Base-by-base conservation (phyloP, 2,113 vertebrate species). In the Phalacrocorax carbo region DNA sequence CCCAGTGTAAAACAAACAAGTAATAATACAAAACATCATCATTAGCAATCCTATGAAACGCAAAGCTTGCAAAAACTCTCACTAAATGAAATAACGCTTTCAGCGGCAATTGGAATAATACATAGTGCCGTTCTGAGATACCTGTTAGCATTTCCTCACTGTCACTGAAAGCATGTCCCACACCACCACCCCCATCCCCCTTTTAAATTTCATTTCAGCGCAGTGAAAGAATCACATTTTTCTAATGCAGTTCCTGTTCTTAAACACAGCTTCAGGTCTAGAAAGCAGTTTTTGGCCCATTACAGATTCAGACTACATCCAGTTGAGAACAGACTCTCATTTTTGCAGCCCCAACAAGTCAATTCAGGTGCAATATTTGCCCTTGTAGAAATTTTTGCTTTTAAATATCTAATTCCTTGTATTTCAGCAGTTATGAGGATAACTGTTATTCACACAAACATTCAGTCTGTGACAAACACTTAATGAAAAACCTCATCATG, bases 401-500 rank as follows among this genome's bases (percentile, higher is more conserved):
- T 66, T 34, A 49, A 79, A 68, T 58, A 40, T 48, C 44, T 57
- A 32, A 66, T 78, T 86, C n/a, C 40, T 70, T 57, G 4, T 30
- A 51, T 54, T 60, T 84, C 60, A 65, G n/a, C 38, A 46, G 10
- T 76, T 46, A 26, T 2, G 16, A 36, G 13, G 26, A 8, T 48
- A 88, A 21, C 19, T 80, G 3, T 32, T 80, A 65, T 23, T 73
- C 27, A 70, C 27, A 73, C 23, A 68, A 79, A 36, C 5, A 15
- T 36, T 34, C 32, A 19, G n/a, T 51, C 55, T 77, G 32, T 65
- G 44, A 84, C 73, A 91, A 76, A 13, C 17, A 64, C 32, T 34
- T 25, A 34, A 46, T 5, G 3, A 70, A 73, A 87, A 65, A n/a
- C 2, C 2, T 29, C 13, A 1, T n/a, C 0, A 3, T n/a, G 77